A percentile compares a stretch with the other conserved stretches of the same genome.
phyloP scores from a whole-genome alignment of 2,797 vertebrate genomes.

The Parauchenoglanis ngamensis region DNA sequence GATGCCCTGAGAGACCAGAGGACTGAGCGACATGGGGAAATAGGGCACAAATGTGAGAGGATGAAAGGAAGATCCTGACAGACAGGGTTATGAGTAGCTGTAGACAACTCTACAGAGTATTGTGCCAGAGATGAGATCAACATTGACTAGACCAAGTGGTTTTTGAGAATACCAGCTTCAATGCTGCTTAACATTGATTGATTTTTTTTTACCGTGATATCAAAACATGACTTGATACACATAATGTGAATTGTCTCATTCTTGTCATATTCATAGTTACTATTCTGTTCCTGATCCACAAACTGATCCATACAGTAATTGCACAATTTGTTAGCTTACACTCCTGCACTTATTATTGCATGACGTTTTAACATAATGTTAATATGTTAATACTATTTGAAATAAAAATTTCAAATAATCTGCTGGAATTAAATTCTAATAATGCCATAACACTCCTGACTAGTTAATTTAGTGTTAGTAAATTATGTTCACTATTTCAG shows the following conservation, averaged over 20 bases:
- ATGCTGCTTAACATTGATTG: constrained; percentile 16
- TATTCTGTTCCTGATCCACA: neutral
- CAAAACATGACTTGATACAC: neutral
- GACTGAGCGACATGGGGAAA: constrained; percentile 51
- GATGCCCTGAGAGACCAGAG: constrained; percentile 49
- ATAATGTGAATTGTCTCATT: neutral
- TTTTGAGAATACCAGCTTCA: constrained; percentile 8
- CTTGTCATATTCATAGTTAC: neutral
- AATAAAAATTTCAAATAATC: neutral
- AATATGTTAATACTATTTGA: neutral
- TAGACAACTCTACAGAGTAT: neutral
- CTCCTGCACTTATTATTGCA: neutral
- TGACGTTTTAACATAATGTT: neutral
- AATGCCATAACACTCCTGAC: neutral
- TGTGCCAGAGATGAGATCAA: constrained; percentile 33
- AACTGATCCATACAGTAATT: neutral
- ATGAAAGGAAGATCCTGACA: constrained; percentile 42
- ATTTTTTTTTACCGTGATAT: neutral
- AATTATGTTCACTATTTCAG: neutral
- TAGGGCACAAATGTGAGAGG: constrained; percentile 37
- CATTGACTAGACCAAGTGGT: neutral
- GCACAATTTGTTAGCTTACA: neutral
- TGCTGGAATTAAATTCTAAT: neutral
- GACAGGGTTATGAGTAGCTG: neutral
- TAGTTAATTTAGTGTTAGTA: neutral